Conservation (phyloP, 2,888 invertebrate species). For the Dione juno region DNA sequence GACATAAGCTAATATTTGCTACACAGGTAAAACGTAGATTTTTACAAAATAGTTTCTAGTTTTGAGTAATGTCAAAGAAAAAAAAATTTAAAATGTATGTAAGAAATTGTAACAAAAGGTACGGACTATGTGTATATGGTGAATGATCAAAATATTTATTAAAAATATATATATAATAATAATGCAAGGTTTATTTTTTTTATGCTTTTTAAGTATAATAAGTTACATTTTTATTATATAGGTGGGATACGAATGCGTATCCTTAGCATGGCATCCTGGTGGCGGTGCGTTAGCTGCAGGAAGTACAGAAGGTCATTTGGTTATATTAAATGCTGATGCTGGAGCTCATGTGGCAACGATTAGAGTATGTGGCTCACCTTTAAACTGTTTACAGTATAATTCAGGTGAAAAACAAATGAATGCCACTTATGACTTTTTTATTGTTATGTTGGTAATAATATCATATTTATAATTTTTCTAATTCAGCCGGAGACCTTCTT, state of each 20-base stretch:
- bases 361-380: conserved; percentile 93
- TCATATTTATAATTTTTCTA: not conserved
- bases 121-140: too few relatives aligned
- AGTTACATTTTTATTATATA: conserved; percentile 52
- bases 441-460: not conserved
- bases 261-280: conserved; percentile 93
- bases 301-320: conserved; percentile 93
- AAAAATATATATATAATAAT: too few relatives aligned
- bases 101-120: too few relatives aligned
- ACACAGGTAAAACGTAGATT: conserved; percentile 86
- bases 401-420: conserved; percentile 84
- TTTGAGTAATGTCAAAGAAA: too few relatives aligned
- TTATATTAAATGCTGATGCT: conserved; percentile 93
- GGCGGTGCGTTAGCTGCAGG: conserved; percentile 94
- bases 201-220: not conserved
- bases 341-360: conserved; percentile 93
- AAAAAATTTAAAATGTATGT: too few relatives aligned
- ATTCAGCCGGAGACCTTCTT: conserved; percentile 91
- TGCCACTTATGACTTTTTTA: not conserved
- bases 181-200: too few relatives aligned
- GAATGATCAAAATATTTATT: too few relatives aligned
- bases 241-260: conserved; percentile 94
- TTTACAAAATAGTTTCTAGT: too few relatives aligned
- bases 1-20: conserved; percentile 93
- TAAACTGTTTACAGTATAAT: conserved; percentile 94